These are phyloP conservation scores for Beroe ovata DNA, from an alignment of 37 sponge, comb jelly and placozoan species.

Conservation along the genomic window DNA sequence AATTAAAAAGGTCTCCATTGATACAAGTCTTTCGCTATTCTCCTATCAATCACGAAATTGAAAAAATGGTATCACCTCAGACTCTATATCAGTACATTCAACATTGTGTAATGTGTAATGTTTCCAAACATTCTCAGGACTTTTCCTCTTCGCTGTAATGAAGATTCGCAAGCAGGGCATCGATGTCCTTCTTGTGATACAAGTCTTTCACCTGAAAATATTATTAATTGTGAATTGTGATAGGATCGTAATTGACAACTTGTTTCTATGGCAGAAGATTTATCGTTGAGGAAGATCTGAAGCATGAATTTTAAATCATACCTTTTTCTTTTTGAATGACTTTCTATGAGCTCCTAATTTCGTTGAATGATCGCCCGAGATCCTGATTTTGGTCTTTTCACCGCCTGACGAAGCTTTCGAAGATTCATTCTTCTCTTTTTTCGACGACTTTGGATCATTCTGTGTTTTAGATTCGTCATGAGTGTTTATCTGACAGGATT, in stretches of 20 bases:
- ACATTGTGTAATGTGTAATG: no score
- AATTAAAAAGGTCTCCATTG: no score
- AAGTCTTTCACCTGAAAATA: constrained; percentile 16
- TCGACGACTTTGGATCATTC: background rate
- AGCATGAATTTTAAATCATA: background rate
- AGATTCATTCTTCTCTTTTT: background rate
- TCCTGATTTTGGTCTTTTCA: constrained; percentile 4
- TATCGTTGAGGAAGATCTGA: no score
- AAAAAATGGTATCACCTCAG: no score
- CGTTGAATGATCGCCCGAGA: background rate
- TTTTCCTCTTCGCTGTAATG: background rate
- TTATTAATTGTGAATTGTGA: background rate
- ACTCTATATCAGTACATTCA: no score
- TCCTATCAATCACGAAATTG: no score
- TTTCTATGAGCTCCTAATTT: constrained; percentile 2
- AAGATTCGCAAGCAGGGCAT: background rate
- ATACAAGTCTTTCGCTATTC: no score
- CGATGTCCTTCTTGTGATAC: constrained; percentile 1
- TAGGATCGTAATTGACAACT: background rate
- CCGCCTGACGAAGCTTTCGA: background rate
- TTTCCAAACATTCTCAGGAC: background rate
- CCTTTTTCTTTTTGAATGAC: constrained; percentile 39
- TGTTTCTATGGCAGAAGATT: no score
- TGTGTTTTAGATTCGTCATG: no score
- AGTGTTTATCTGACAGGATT: constrained; percentile 1